Evolutionary conservation across 2,797 vertebrate species (phyloP), one percentile per base, ranked within the genome.

Genomic region (Aulostomus chinensis): DNA sequence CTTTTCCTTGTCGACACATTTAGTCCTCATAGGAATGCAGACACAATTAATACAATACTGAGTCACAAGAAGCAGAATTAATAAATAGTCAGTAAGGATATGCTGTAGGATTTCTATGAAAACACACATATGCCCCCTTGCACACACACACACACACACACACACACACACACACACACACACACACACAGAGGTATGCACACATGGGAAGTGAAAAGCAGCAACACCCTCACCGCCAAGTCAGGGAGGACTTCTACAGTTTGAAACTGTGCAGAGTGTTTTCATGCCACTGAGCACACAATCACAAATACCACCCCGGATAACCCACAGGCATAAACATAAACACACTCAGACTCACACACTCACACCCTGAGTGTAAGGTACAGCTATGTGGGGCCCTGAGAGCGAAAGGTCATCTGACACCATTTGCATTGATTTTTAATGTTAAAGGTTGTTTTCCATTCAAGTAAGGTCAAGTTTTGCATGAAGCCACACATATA

Each of bases 351-450:
- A 39, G 26, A 40, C 35, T 51, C 11, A 20, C 39, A 49, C 5
- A 18, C 41, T 41, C 26, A 58, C 15, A 57, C 30, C 42, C 33
- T 56, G 1, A 26, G n/a, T n/a, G n/a, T n/a, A n/a, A n/a, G n/a
- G n/a, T n/a, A 67, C 61, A 71, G 66, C 54, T 34, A 53, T 50
- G 58, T 76, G 68, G 57, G 58, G 18, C 62, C 68, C 21, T 20
- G 9, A 13, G 30, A 67, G 50, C 38, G 33, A 86, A 86, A 82
- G 76, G 80, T 85, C 78, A 78, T 51, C 62, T 72, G 64, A 76
- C 47, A 72, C 78, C 28, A 88, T 86, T 79, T 81, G 71, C 74
- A 80, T 83, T 29, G 26, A 51, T 73, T 68, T 62, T 58, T 76
- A 47, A 73, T 71, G 60, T 76, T 83, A 68, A 79, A 81, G 60